These are phyloP conservation scores for Notechis scutatus DNA, from an alignment of 2,113 vertebrate genomes.

Conservation along the genomic window DNA sequence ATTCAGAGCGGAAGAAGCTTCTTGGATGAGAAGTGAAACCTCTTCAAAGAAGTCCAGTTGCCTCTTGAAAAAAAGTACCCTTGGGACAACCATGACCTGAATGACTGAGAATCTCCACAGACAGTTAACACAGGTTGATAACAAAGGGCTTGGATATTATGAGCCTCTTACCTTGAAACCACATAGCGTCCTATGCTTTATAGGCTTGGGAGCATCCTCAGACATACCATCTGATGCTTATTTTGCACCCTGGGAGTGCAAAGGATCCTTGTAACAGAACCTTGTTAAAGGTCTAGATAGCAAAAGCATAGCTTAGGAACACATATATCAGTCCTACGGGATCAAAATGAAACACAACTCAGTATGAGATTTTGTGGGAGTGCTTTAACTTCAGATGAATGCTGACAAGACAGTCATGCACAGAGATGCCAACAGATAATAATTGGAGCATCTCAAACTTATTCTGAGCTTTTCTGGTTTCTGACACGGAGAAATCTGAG, in stretches of 20 bases:
- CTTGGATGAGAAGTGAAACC: too few relatives aligned
- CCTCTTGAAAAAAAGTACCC: too few relatives aligned
- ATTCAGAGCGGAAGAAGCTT: too few relatives aligned
- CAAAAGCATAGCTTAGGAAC: neutral
- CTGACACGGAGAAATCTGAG: neutral
- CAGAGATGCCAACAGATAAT: neutral
- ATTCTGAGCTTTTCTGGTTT: neutral
- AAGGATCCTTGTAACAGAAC: neutral
- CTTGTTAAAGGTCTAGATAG: neutral
- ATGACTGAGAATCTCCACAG: too few relatives aligned
- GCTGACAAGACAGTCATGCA: neutral
- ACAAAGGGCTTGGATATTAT: neutral
- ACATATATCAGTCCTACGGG: neutral
- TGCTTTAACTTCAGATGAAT: constrained; percentile 11
- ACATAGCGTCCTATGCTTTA: neutral
- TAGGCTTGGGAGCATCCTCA: neutral
- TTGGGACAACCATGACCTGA: too few relatives aligned
- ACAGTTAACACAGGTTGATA: rapidly evolving
- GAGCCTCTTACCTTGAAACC: neutral
- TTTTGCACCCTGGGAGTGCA: neutral
- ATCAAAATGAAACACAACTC: neutral
- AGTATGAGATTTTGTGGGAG: neutral
- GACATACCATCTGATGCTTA: neutral
- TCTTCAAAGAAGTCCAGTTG: too few relatives aligned
- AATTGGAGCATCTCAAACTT: neutral